Percentiles rank a stretch among this genome's conserved stretches.
These are phyloP conservation scores for Cosmia pyralina DNA, from an alignment of 2,888 invertebrate genomes.

Conservation along the genomic window DNA sequence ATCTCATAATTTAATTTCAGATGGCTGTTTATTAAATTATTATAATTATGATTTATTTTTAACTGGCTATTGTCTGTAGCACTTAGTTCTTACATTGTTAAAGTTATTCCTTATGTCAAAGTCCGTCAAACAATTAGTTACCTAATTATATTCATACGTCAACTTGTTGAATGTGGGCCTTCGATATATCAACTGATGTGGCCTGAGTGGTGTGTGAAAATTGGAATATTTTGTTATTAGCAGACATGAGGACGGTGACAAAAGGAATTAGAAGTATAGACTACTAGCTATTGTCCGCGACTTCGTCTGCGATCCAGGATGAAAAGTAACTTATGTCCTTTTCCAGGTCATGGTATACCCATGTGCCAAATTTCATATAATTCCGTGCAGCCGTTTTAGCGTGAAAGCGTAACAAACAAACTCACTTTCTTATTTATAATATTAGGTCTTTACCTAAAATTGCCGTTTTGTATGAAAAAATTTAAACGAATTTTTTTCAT, in stretches of 20 bases:
- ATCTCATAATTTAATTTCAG: neutral
- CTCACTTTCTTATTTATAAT: too few relatives aligned
- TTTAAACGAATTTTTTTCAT: too few relatives aligned
- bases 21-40: neutral
- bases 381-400: too few relatives aligned
- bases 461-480: too few relatives aligned
- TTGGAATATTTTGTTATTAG: neutral
- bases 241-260: neutral
- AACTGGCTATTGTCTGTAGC: neutral
- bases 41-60: constrained; percentile 11
- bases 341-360: too few relatives aligned
- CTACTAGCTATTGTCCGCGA: too few relatives aligned
- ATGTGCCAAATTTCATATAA: too few relatives aligned
- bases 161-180: neutral
- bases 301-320: too few relatives aligned
- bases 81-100: neutral
- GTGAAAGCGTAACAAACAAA: too few relatives aligned
- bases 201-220: neutral
- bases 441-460: too few relatives aligned
- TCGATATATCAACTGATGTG: neutral
- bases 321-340: too few relatives aligned
- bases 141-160: neutral
- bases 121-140: neutral
- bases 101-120: neutral
- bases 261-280: too few relatives aligned